Evolutionary conservation across 2,797 vertebrate genomes (phyloP).

Genomic region (Pseudomugil tenellus): DNA sequence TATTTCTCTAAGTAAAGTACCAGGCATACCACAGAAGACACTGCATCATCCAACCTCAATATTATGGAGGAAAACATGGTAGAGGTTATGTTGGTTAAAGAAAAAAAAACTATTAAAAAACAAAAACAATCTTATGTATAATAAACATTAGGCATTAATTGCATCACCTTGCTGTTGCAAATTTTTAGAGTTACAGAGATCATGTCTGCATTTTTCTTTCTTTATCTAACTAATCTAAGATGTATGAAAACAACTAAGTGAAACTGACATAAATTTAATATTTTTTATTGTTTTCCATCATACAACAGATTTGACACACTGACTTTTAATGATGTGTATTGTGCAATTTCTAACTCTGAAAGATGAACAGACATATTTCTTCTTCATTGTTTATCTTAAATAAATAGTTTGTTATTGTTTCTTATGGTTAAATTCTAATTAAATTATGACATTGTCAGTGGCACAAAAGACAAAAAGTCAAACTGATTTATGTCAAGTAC

Average conservation of each 20-base stretch:
- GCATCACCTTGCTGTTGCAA: too few relatives aligned
- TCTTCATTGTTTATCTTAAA: background rate
- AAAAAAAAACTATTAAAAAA: constrained; percentile 35
- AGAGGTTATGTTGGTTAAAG: constrained; percentile 24
- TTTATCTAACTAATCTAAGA: background rate
- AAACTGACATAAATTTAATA: background rate
- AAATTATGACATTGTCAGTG: background rate
- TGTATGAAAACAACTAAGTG: background rate
- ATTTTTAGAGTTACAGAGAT: background rate
- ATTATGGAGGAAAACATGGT: constrained; percentile 19
- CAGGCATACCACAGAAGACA: background rate
- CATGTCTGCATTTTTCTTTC: background rate
- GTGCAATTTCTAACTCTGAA: background rate
- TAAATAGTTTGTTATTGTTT: background rate
- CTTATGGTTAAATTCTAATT: background rate
- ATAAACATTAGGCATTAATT: too few relatives aligned
- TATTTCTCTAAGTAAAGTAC: background rate
- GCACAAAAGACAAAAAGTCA: background rate
- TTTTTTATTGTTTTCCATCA: background rate
- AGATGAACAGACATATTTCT: background rate
- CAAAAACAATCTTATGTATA: constrained; percentile 32
- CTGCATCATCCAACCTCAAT: constrained; percentile 28
- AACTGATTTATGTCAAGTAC: background rate
- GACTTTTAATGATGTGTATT: background rate
- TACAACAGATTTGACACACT: background rate